phyloP scores from a whole-genome alignment of 2,888 invertebrate genomes.

The Cotesia congregata region DNA sequence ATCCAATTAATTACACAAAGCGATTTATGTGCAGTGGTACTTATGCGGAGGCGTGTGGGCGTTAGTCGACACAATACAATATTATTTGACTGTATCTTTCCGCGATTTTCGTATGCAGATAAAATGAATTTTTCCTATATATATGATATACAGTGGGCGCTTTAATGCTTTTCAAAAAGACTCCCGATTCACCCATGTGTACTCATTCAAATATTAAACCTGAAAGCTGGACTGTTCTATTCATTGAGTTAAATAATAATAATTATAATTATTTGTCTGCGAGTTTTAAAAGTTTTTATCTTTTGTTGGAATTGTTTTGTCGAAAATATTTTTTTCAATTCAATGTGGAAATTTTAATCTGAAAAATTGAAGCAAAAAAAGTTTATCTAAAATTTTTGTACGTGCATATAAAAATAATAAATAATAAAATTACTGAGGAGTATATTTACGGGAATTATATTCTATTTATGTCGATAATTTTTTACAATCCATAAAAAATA shows the following conservation, averaged over 20 bases:
- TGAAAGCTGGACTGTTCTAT: neutral
- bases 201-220: slow-evolving; percentile 5
- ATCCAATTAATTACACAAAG: slow-evolving; percentile 30
- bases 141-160: neutral
- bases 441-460: no score
- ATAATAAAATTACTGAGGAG: no score
- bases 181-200: neutral
- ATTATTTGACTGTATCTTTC: slow-evolving; percentile 5
- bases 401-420: no score
- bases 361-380: no score
- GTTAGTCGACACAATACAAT: neutral
- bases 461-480: neutral
- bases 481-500: neutral
- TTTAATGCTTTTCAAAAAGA: slow-evolving; percentile 9
- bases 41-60: neutral
- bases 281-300: neutral
- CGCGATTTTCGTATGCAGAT: slow-evolving; percentile 7
- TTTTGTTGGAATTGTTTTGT: no score
- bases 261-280: neutral
- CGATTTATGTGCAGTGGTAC: slow-evolving; percentile 12
- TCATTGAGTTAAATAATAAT: neutral
- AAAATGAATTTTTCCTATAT: slow-evolving; percentile 5
- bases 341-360: no score
- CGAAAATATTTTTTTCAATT: no score
- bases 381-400: no score